Conservation (phyloP, 2,797 vertebrate genomes). For the Notamacropus eugenii region DNA sequence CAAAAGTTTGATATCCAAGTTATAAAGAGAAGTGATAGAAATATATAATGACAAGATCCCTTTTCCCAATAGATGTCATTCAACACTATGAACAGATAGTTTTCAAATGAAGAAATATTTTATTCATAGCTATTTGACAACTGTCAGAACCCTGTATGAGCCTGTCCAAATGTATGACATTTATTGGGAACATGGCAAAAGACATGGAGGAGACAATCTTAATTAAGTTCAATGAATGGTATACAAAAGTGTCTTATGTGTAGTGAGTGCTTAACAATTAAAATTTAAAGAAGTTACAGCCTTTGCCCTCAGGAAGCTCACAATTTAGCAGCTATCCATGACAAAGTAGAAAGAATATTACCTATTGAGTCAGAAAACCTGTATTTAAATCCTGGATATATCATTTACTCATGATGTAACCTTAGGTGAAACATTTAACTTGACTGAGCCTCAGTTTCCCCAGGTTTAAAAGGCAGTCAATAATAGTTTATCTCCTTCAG, state of each 20-base stretch:
- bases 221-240: not conserved
- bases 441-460: not conserved
- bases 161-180: not conserved
- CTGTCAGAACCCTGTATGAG: not conserved
- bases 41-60: not conserved
- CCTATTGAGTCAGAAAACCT: not conserved
- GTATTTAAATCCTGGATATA: not conserved
- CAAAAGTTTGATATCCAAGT: not conserved
- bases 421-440: not conserved
- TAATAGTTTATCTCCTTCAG: not conserved
- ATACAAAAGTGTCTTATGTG: not conserved
- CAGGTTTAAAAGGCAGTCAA: not conserved
- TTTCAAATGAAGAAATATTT: not conserved
- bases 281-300: not conserved
- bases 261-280: not conserved
- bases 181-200: not conserved
- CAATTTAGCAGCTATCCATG: not conserved
- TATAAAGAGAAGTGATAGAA: not conserved
- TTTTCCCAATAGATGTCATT: not conserved
- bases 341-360: not conserved
- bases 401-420: not conserved
- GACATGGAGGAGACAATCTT: not conserved
- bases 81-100: not conserved
- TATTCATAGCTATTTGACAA: not conserved
- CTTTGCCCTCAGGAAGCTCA: not conserved